Percentiles rank a stretch among this genome's conserved stretches.
phyloP scores from a whole-genome alignment of 37 sponge, comb jelly and placozoan genomes.

The Beroe ovata region DNA sequence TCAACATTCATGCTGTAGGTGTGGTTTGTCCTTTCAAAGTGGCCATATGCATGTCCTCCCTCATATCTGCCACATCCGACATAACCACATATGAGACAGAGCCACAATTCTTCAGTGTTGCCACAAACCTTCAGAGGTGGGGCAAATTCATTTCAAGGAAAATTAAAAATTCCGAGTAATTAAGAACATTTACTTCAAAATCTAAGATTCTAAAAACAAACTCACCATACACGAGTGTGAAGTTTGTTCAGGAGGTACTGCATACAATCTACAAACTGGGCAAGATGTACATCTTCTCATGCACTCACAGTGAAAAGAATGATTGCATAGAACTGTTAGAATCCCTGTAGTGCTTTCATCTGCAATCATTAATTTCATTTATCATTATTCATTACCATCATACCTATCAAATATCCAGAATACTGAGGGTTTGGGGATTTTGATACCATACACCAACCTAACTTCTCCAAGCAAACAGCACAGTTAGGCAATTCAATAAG shows the following conservation, averaged over 20 bases:
- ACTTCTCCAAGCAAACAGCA: conserved; percentile 91
- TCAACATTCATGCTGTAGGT: conserved; percentile 92
- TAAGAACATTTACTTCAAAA: too few species aligned
- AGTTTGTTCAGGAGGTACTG: conserved; percentile 41
- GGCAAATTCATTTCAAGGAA: too few species aligned
- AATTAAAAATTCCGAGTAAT: too few species aligned
- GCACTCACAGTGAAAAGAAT: conserved; percentile 91
- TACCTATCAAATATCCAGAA: too few species aligned
- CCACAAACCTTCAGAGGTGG: conserved; percentile 61
- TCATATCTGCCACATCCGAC: conserved; percentile 91
- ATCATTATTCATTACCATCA: too few species aligned
- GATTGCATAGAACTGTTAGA: conserved; percentile 93
- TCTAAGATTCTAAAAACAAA: too few species aligned
- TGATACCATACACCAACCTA: conserved; percentile 71
- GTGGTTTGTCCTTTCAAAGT: conserved; percentile 86
- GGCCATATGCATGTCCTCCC: conserved; percentile 68
- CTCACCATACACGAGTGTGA: conserved; percentile 47
- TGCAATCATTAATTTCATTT: conserved; percentile 34
- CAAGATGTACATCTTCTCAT: conserved; percentile 74
- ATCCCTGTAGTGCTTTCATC: conserved; percentile 83
- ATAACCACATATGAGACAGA: conserved; percentile 94
- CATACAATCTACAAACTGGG: conserved; percentile 53
- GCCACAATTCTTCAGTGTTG: conserved; percentile 84
- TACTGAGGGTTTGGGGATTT: too few species aligned
- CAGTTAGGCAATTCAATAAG: conserved; percentile 89